Conservation (phyloP, 2,888 invertebrate genomes). For the Cheilosia vulpina region DNA sequence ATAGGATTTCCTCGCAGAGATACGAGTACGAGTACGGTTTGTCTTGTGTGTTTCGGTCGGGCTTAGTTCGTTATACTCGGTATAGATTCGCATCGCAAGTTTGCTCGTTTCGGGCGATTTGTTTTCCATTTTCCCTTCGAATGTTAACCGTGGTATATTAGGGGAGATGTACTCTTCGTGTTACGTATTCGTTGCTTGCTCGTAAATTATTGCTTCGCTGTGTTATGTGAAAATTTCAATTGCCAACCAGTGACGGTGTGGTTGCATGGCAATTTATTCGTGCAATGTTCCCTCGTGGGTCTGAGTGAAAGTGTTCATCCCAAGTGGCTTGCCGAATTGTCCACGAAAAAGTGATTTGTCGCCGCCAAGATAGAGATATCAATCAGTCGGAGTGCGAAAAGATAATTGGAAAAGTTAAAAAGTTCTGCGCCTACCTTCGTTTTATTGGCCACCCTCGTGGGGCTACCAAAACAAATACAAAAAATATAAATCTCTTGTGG, state of each 20-base stretch:
- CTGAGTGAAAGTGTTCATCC: constrained; percentile 20
- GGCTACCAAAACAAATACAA: constrained; percentile 1
- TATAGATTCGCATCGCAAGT: constrained; percentile 16
- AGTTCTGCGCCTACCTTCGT: constrained; percentile 23
- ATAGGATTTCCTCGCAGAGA: constrained; percentile 17
- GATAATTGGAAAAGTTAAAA: constrained; percentile 70
- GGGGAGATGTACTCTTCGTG: constrained; percentile 6
- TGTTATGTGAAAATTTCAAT: constrained; percentile 26
- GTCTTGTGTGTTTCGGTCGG: constrained; percentile 5
- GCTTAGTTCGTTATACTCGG: constrained; percentile 21
- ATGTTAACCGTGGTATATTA: neutral
- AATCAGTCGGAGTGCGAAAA: constrained; percentile 35
- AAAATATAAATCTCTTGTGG: constrained; percentile 44
- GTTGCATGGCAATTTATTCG: neutral
- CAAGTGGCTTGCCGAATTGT: neutral
- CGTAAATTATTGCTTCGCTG: constrained; percentile 8
- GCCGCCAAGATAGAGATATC: constrained; percentile 38
- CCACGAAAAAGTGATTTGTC: constrained; percentile 23
- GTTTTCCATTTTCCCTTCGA: constrained; percentile 21
- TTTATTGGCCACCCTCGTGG: constrained; percentile 3
- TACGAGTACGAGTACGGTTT: constrained; percentile 8
- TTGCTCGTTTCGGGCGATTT: constrained; percentile 18
- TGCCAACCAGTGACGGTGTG: constrained; percentile 34
- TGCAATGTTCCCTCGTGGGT: neutral
- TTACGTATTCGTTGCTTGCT: constrained; percentile 10